Percentiles rank a stretch among this genome's conserved stretches.
phyloP scores from a whole-genome alignment of 2,888 invertebrate genomes.

The Plusia festucae region DNA sequence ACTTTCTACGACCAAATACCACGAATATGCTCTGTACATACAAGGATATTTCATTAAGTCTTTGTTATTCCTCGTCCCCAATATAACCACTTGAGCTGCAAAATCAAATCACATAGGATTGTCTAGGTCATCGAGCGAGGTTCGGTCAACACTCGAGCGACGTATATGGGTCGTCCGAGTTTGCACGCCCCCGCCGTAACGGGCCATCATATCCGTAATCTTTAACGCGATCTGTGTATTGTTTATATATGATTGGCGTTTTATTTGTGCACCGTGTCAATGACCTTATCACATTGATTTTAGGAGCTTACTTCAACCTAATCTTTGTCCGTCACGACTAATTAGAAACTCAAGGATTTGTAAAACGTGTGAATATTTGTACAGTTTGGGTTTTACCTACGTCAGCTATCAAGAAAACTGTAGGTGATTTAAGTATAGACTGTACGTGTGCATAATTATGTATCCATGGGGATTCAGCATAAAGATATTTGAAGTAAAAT shows the following conservation, averaged over 20 bases:
- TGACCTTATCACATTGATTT: slow-evolving; percentile 47
- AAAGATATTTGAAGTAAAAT: slow-evolving; percentile 1
- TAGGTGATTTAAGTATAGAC: neutral
- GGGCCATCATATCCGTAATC: slow-evolving; percentile 57
- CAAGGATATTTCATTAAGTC: neutral
- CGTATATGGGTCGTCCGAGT: slow-evolving; percentile 65
- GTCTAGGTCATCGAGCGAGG: slow-evolving; percentile 35
- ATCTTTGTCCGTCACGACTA: slow-evolving; percentile 41
- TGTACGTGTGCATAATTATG: neutral
- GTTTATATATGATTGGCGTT: slow-evolving; percentile 53
- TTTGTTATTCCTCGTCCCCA: neutral
- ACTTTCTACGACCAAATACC: neutral
- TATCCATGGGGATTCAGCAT: neutral
- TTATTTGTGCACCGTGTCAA: slow-evolving; percentile 48
- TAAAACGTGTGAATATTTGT: slow-evolving; percentile 9
- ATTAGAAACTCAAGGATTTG: slow-evolving; percentile 34
- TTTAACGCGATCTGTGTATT: slow-evolving; percentile 55
- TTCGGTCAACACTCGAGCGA: slow-evolving; percentile 55
- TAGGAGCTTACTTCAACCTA: slow-evolving; percentile 39
- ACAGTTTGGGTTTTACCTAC: slow-evolving; percentile 1
- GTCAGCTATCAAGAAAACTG: neutral
- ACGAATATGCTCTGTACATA: neutral
- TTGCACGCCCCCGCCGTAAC: slow-evolving; percentile 69
- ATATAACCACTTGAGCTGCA: slow-evolving; percentile 5
- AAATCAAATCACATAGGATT: slow-evolving; percentile 29